Base-by-base conservation (phyloP, 2,797 vertebrate genomes). In the Sebastes oblongus region DNA sequence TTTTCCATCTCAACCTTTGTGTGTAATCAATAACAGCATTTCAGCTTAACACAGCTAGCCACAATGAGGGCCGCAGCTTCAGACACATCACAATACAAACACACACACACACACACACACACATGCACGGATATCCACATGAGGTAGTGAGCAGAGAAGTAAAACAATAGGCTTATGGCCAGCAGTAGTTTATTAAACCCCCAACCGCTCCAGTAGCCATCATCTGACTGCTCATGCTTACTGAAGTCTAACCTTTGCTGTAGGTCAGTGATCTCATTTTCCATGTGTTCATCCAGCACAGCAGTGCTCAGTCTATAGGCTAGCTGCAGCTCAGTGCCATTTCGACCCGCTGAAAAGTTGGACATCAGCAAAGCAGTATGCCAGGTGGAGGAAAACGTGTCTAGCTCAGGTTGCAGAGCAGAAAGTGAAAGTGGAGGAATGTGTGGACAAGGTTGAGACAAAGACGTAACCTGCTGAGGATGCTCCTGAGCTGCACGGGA, bases 231-330 rank as follows among this genome's bases (percentile, higher is more conserved):
- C 82, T 90, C 87, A 78, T 81, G 91, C 91, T 91, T 87, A 87
- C 88, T 90, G 89, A 87, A 88, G 84, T 86, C 82, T 86, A 89
- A 93, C 93, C 89, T 93, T 91, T 90, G 86, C 92, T 91, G 89
- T 89, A 93, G 90, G 93, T 92, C 92, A 93, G 81, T 75, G 83
- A 91, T 90, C 91, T 94, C 91, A 89, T 93, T 93, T 90, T 92
- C 87, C 87, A 82, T 20, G 77, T 78, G 89, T 87, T 88, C 89
- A 78, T 79, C 84, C 82, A 80, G 86, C 66, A 67, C 77, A 86
- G 90, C 85, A 82, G 86, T n/a, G 75, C 72, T 84, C 82, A 20
- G 82, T 86, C 83, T 74, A 77, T 78, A 78, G 71, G 81, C 76
- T 30, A 7, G 75, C 78, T 54, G 70, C 76, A 81, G 72, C 76